These are phyloP conservation scores for Aselliscus stoliczkanus DNA, from an alignment of 2,797 vertebrate species.

Conservation along the genomic window DNA sequence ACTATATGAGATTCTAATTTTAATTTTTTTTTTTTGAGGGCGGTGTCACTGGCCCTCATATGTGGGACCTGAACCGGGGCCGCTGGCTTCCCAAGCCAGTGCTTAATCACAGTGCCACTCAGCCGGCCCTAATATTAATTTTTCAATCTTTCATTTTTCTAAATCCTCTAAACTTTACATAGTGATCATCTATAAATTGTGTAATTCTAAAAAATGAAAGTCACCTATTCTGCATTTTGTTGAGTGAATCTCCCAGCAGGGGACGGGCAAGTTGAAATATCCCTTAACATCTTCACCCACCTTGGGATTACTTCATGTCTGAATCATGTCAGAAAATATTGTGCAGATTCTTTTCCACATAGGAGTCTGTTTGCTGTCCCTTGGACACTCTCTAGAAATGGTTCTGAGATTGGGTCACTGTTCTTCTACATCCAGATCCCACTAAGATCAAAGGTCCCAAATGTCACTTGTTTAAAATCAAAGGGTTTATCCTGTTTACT, in stretches of 20 bases:
- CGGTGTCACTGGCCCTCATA: too few relatives aligned
- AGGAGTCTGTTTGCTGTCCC: not conserved
- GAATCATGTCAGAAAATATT: not conserved
- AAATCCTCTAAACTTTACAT: not conserved
- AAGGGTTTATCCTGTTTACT: not conserved
- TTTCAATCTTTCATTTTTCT: slow-evolving; percentile 10
- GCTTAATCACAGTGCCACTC: too few relatives aligned
- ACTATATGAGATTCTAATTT: not conserved
- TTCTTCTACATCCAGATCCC: not conserved
- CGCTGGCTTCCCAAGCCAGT: too few relatives aligned
- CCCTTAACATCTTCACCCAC: not conserved
- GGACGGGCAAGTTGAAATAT: not conserved
- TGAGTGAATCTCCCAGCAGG: not conserved
- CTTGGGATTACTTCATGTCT: not conserved
- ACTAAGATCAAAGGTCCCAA: not conserved
- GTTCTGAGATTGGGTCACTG: not conserved
- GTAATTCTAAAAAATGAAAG: not conserved
- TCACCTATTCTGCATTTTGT: not conserved
- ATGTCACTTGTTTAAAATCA: not conserved
- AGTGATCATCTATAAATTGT: not conserved
- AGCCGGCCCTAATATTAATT: slow-evolving; percentile 28
- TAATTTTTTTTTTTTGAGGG: too few relatives aligned
- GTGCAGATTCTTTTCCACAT: not conserved
- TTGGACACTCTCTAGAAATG: not conserved
- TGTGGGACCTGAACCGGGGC: too few relatives aligned